Evolutionary conservation across 2,888 invertebrate genomes (phyloP).

Genomic region (Onchidella celtica): DNA sequence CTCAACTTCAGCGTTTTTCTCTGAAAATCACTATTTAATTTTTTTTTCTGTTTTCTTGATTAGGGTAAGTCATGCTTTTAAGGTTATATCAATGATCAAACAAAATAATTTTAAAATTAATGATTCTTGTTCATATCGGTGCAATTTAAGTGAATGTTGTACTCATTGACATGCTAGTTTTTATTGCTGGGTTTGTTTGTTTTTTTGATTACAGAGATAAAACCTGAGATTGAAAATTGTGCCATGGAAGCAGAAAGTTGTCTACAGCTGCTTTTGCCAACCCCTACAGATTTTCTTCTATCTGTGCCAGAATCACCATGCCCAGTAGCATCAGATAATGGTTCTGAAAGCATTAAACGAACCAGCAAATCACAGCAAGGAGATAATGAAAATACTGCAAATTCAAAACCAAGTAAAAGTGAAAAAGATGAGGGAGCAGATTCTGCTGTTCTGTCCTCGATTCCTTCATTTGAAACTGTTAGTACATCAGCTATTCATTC

Average conservation of each 20-base stretch:
- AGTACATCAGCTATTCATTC: not conserved
- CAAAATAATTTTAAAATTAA: no score
- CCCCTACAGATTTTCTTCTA: constrained; percentile 74
- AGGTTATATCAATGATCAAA: no score
- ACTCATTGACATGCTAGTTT: no score
- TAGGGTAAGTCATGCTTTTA: no score
- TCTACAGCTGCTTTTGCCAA: constrained; percentile 79
- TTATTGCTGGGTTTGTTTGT: no score
- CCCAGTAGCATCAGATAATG: constrained; percentile 47
- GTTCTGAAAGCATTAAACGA: constrained; percentile 50
- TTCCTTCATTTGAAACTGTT: not conserved
- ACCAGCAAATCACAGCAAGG: not conserved
- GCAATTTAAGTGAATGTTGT: no score
- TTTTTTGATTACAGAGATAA: constrained; percentile 59
- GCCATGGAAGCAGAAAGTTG: constrained; percentile 79
- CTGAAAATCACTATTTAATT: no score
- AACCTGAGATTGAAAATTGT: constrained; percentile 74
- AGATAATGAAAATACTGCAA: not conserved
- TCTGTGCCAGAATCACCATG: no score
- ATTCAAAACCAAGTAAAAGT: not conserved
- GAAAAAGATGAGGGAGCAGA: not conserved
- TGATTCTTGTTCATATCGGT: no score
- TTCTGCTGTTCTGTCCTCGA: not conserved
- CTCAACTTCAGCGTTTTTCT: no score
- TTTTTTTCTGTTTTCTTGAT: no score